These are phyloP conservation scores for Chrysopilus asiliformis DNA, from an alignment of 2,888 invertebrate species.

Conservation along the genomic window DNA sequence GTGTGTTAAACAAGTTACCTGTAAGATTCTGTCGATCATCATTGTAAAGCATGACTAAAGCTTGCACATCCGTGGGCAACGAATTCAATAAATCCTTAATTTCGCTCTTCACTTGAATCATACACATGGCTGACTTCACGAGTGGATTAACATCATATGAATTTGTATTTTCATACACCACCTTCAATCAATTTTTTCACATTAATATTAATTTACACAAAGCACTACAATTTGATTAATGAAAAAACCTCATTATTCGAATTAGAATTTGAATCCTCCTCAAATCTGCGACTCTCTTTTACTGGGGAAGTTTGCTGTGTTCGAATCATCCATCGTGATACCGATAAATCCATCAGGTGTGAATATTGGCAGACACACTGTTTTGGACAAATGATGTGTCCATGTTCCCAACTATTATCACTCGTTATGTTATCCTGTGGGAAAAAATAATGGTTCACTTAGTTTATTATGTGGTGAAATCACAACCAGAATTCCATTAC, in stretches of 20 bases:
- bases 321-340: slow-evolving; percentile 38
- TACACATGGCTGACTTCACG: slow-evolving; percentile 41
- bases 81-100: slow-evolving; percentile 31
- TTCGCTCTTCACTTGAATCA: slow-evolving; percentile 38
- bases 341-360: slow-evolving; percentile 41
- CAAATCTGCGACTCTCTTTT: no score
- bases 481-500: no score
- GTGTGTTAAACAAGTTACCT: slow-evolving; percentile 18
- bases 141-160: slow-evolving; percentile 34
- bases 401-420: slow-evolving; percentile 15
- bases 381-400: slow-evolving; percentile 34
- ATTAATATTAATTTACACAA: background rate
- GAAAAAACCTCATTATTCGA: no score
- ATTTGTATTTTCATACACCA: no score
- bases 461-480: no score
- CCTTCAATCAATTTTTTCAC: no score
- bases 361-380: slow-evolving; percentile 43
- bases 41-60: slow-evolving; percentile 42
- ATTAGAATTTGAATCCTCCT: no score
- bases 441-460: no score
- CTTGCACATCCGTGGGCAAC: slow-evolving; percentile 40
- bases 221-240: background rate
- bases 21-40: slow-evolving; percentile 32
- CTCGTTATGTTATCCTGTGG: no score
- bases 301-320: background rate